Base-by-base conservation (phyloP, 2,113 vertebrate species). In the Castor canadensis region DNA sequence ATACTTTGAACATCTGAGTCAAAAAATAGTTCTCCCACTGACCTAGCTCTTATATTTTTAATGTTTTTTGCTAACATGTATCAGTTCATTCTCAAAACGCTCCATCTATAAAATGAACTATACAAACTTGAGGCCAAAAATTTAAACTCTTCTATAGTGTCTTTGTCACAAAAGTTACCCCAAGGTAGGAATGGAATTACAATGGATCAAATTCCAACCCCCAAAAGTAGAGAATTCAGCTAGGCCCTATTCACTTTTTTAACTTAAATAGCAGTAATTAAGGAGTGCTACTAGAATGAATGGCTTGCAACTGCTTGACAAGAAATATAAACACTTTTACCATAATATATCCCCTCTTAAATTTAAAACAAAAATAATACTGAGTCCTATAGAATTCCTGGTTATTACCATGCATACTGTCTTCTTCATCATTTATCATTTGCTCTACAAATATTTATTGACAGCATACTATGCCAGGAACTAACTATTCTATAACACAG, bases 41-140 rank as follows among this genome's bases (percentile, higher is more conserved):
- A 89, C 22, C 62, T 62, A 60, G 58, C 35, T 87, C 69, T 96
- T 73, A 90, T 24, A 19, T 28, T 54, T 77, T 22, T 77, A 5
- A 5, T 87, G 54, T 71, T 90, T 83, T 69, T 80, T 77, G 71
- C 38, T 92, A 80, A 64, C 1, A 4, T 81, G 12, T 49, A 69
- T 58, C 38, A 89, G 19, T 83, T n/a, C 35, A 79, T 56, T 89
- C 35, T 95, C 84, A 92, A 58, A 89, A 80, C 75, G 56, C 47
- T 86, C n/a, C 22, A 64, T 52, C 62, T 19, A 47, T 3, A 88
- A 64, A 83, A 49, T 88, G 26, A 89, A 72, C 19, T n/a, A 76
- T 4, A 9, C 16, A 64, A 85, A 32, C 80, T 49, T 76, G 6
- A 82, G 67, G 40, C 26, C 64, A 75, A 79, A 94, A 81, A 43